These are phyloP conservation scores for Oxyura jamaicensis DNA, from an alignment of 2,113 vertebrate genomes.

Conservation along the genomic window DNA sequence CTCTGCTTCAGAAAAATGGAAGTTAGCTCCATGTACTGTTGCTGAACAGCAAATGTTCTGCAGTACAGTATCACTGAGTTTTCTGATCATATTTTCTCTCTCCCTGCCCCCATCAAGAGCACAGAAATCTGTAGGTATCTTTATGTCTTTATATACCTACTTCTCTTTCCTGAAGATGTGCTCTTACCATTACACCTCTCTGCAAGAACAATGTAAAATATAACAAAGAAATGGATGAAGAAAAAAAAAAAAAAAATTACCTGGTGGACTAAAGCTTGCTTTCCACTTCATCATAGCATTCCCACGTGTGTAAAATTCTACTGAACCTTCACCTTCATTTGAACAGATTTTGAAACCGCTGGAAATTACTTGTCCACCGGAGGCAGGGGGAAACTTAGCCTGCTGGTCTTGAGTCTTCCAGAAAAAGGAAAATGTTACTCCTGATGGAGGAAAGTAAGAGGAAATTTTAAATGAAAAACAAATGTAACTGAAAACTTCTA, in stretches of 20 bases:
- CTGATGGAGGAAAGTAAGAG: constrained; percentile 61
- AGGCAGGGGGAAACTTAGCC: constrained; percentile 70
- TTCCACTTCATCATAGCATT: constrained; percentile 87
- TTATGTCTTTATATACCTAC: background rate
- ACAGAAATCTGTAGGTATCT: background rate
- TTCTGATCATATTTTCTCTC: background rate
- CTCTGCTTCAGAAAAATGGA: background rate
- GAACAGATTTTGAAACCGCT: constrained; percentile 90
- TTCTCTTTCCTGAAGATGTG: background rate
- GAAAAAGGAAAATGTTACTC: constrained; percentile 96
- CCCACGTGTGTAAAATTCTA: constrained; percentile 88
- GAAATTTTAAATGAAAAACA: background rate
- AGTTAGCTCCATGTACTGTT: background rate
- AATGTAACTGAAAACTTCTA: background rate
- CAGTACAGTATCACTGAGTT: accelerated
- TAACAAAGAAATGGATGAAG: background rate
- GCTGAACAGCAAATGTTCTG: background rate
- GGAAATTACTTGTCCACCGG: constrained; percentile 90
- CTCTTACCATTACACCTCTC: background rate
- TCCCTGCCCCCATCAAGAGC: background rate
- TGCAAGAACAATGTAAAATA: background rate
- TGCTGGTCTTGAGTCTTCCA: constrained; percentile 87
- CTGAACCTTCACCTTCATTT: constrained; percentile 80
- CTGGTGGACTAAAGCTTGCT: constrained; percentile 87
- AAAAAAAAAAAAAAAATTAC: constrained; percentile 53